Percentiles rank a stretch among this genome's conserved stretches.
phyloP scores from a whole-genome alignment of 2,888 invertebrate genomes.

The Cantharis flavilabris region DNA sequence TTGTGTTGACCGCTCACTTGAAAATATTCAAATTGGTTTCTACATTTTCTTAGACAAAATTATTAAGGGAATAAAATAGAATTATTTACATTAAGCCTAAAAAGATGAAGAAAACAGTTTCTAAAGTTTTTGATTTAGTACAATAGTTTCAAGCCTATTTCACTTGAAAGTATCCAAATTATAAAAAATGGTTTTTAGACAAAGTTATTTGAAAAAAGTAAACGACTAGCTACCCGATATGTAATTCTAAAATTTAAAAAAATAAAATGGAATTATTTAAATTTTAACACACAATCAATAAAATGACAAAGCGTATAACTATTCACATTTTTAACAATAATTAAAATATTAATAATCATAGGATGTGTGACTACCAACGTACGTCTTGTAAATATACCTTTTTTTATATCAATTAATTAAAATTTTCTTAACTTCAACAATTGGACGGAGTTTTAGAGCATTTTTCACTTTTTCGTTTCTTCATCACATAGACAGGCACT shows the following conservation, averaged over 20 bases:
- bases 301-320: background rate
- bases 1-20: too few relatives aligned
- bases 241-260: background rate
- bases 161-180: background rate
- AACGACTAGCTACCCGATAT: background rate
- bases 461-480: slow-evolving; percentile 13
- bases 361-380: slow-evolving; percentile 13
- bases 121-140: too few relatives aligned
- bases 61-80: too few relatives aligned
- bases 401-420: background rate
- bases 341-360: slow-evolving; percentile 12
- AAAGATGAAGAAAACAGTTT: too few relatives aligned
- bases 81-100: too few relatives aligned
- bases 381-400: slow-evolving; percentile 14
- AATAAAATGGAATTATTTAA: background rate
- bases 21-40: too few relatives aligned
- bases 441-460: slow-evolving; percentile 30
- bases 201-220: background rate
- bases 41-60: too few relatives aligned
- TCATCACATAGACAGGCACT: slow-evolving; percentile 26
- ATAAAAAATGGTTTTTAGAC: background rate
- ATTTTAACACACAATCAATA: background rate
- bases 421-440: slow-evolving; percentile 18
- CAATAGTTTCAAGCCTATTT: background rate
- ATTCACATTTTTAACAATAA: background rate